Evolutionary conservation across 1,140 invertebrate species (phyloP).

Genomic region (Papilio machaon): DNA sequence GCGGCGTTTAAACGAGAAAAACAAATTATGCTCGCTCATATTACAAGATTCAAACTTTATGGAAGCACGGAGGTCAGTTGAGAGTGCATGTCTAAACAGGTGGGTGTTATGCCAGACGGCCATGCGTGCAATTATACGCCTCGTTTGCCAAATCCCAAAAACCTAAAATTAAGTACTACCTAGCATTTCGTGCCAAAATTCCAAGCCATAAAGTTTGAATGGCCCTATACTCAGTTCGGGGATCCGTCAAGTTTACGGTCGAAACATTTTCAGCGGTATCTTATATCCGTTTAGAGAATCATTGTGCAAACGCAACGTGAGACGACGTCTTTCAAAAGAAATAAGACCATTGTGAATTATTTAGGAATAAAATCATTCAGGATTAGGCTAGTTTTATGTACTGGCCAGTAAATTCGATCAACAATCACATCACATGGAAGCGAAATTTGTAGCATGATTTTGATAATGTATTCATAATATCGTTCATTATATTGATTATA

Average conservation of each 20-base stretch:
- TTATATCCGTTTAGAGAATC: conserved; percentile 14
- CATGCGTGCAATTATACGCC: too few species aligned
- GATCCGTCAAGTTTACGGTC: conserved; percentile 7
- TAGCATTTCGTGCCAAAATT: neutral
- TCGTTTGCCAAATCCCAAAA: too few species aligned
- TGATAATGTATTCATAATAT: conserved; percentile 46
- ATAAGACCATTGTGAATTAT: too few species aligned
- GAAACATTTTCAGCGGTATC: conserved; percentile 20
- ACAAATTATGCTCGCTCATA: conserved; percentile 10
- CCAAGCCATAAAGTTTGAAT: neutral
- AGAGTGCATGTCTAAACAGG: neutral
- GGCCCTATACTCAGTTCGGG: neutral
- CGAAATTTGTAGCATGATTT: neutral
- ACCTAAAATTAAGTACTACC: too few species aligned
- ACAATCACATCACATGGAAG: neutral
- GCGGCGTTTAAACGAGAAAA: conserved; percentile 35
- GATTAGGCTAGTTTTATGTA: neutral
- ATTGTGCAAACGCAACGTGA: too few species aligned
- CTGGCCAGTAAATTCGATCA: neutral
- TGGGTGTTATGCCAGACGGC: too few species aligned
- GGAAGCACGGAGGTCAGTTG: neutral
- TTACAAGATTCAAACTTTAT: neutral
- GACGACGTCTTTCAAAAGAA: too few species aligned
- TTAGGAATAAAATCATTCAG: too few species aligned
- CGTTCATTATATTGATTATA: conserved; percentile 52